Evolutionary conservation across 2,797 vertebrate genomes (phyloP).

Genomic region (Falco columbarius): DNA sequence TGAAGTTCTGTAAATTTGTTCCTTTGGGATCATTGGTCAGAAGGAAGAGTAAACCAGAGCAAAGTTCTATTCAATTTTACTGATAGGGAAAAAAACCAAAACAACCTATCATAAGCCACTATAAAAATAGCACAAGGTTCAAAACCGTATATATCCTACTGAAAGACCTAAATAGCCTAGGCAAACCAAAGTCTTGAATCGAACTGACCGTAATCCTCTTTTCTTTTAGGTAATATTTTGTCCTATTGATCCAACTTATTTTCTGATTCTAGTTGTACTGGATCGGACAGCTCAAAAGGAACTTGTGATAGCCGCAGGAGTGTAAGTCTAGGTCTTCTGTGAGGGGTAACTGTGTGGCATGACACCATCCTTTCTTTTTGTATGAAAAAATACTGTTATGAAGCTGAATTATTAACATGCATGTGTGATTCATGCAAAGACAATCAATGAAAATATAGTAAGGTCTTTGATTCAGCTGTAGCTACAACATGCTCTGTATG

Average conservation of each 20-base stretch:
- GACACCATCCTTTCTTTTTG: not conserved
- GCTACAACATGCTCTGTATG: not conserved
- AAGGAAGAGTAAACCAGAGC: not conserved
- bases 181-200: not conserved
- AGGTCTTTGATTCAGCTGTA: not conserved
- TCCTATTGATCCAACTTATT: not conserved
- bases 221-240: not conserved
- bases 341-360: not conserved
- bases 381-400: not conserved
- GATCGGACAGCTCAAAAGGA: not conserved
- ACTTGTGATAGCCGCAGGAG: not conserved
- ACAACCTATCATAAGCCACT: not conserved
- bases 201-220: rapidly evolving
- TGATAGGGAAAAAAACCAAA: not conserved
- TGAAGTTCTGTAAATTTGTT: not conserved
- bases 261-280: not conserved
- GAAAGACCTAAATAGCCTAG: not conserved
- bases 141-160: not conserved
- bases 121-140: not conserved
- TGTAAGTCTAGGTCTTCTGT: not conserved
- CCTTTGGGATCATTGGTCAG: not conserved
- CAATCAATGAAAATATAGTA: not conserved
- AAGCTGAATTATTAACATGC: not conserved
- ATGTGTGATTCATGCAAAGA: not conserved
- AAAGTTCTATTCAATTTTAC: not conserved